phyloP scores from a whole-genome alignment of 2,113 vertebrate genomes.

The Rhinopomastus cyanomelas region DNA sequence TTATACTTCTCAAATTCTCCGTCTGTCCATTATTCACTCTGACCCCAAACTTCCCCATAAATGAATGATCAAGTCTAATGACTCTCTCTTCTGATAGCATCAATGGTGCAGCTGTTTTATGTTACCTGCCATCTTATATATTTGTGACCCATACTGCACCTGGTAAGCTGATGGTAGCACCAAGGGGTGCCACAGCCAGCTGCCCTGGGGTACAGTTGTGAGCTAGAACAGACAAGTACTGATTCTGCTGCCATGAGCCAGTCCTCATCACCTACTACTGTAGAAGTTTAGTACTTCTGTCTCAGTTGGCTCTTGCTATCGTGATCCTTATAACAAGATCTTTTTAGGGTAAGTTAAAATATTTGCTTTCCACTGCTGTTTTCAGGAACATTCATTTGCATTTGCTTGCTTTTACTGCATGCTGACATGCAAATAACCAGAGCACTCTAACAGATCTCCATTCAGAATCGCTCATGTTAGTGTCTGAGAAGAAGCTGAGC shows the following conservation, averaged over 20 bases:
- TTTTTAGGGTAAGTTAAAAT: not conserved
- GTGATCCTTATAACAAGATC: not conserved
- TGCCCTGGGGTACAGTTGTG: fast-evolving
- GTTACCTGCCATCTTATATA: not conserved
- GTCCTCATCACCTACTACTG: not conserved
- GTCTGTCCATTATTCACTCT: not conserved
- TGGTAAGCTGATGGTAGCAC: not conserved
- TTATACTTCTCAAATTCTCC: not conserved
- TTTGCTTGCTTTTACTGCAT: constrained; percentile 54
- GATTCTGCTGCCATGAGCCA: not conserved
- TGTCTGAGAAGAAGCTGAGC: not conserved
- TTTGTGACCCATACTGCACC: not conserved
- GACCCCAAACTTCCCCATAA: not conserved
- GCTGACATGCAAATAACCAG: constrained; percentile 2
- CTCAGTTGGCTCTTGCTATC: not conserved
- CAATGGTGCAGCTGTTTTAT: not conserved
- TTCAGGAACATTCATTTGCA: constrained; percentile 49
- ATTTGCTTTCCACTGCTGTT: constrained; percentile 36
- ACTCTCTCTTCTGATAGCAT: not conserved
- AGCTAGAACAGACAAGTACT: not conserved
- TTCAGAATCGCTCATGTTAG: not conserved
- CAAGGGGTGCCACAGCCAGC: not conserved
- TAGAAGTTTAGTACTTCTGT: not conserved
- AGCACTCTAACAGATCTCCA: constrained; percentile 14
- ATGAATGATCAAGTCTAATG: not conserved